Evolutionary conservation across 2,113 vertebrate species (phyloP), one percentile per base, ranked within the genome.

Genomic region (Pelobates fuscus): DNA sequence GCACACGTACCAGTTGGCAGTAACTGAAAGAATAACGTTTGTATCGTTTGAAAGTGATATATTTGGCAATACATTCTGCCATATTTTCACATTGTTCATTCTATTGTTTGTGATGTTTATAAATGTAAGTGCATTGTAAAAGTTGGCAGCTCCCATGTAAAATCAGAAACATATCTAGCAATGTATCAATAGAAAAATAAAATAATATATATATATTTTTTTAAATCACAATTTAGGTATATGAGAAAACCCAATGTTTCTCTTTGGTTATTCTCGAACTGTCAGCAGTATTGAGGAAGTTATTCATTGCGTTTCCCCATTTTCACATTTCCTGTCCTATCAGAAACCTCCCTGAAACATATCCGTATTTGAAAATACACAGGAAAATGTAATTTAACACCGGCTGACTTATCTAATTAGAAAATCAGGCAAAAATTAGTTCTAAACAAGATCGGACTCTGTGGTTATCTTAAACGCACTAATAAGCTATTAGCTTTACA

Each of bases 311-410:
- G 60, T 85, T 84, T 84, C 77, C 71, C 79, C 80, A 78, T 82
- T 81, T 49, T 79, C 77, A 86, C 82, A 84, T 88, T 87, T 87
- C 83, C 82, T 85, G 82, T 70, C 67, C 21, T 81, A 82, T 62
- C 18, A 20, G 17, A 62, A 26, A 62, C 27, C 60, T 14, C 60
- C 60, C 60, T 37, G 30, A 20, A 32, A 32, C 29, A 32, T 29
- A 25, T 32, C 17, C 60, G 18, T 18, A 20, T 10, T 60, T 17
- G 27, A 62, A 32, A 18, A 62, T 32, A 32, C 29, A 62, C 18
- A 62, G 60, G 60, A 62, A 62, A 62, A 32, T 55, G 52, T 20
- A 55, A 55, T 23, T 55, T 23, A 55, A 55, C n/a, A 23, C 52
- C n/a, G 6, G 12, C n/a, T 20, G n/a, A 23, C 21, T 20, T 55